Evolutionary conservation across 2,797 vertebrate species (phyloP), one percentile per base, ranked within the genome.

Genomic region (Platalea minor): DNA sequence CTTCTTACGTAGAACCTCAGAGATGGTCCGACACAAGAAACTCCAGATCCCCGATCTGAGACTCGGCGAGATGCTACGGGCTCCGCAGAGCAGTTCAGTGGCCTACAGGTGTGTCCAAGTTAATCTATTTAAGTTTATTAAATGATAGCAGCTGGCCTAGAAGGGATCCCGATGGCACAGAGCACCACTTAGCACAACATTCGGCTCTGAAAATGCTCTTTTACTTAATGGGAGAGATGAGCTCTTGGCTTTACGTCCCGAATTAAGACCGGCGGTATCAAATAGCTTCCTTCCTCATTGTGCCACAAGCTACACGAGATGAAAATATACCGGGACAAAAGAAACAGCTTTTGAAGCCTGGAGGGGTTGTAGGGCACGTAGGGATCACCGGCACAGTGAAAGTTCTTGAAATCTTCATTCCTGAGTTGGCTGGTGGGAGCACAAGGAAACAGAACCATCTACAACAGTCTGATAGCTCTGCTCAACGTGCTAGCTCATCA

Each of bases 31-130:
- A 26, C 48, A 39, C 1, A 17, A 56, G 29, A n/a, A 77, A 37
- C 65, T 84, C 69, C 65, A 86, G 43, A 74, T 45, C 46, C 65
- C 73, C 57, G 46, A 51, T 21, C 29, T 5, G 11, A 92, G 35
- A 46, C 45, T 59, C 20, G 16, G 45, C 0, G 1, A 35, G 59
- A 76, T 0, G 8, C 78, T 39, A 18, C 0, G 1, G 67, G 46
- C 53, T 68, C 57, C 14, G 9, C 31, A n/a, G 41, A 88, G 83
- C 46, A 21, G 11, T 31, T 54, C 1, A 11, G 45, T 35, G 43
- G 46, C 45, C 60, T 35, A 7, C 33, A 24, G 31, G 43, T 21
- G 0, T 2, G 24, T 15, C 51, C 56, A 54, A 10, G 9, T 33
- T 59, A 5, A 84, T 51, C 53, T 90, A 3, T 23, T 88, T 21